Evolutionary conservation across 2,113 vertebrate species (phyloP).

Genomic region (Leucosticte australis): DNA sequence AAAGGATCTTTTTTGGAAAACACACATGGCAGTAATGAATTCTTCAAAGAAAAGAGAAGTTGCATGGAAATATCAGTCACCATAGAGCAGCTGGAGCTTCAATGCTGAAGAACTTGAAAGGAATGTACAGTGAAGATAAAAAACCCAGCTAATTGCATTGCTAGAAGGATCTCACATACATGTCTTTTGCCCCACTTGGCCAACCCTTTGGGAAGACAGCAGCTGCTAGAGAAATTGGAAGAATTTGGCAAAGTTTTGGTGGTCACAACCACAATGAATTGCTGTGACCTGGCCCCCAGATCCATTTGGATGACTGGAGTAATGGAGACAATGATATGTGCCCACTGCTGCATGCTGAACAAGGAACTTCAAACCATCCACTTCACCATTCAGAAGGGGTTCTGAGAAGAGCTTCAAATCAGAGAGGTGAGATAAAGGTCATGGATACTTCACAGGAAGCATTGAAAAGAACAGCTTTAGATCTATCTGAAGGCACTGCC

Average conservation of each 20-base stretch:
- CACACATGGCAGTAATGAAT: not conserved
- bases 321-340: not conserved
- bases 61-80: not conserved
- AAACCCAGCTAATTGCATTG: not conserved
- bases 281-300: not conserved
- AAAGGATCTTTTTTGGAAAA: not conserved
- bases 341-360: not conserved
- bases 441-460: not conserved
- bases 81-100: not conserved
- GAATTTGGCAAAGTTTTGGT: not conserved
- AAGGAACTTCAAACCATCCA: not conserved
- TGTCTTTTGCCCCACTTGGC: not conserved
- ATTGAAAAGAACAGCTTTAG: not conserved
- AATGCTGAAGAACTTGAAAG: not conserved
- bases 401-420: not conserved
- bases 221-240: not conserved
- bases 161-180: not conserved
- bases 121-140: not conserved
- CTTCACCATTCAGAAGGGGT: not conserved
- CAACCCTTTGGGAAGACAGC: not conserved
- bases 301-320: not conserved
- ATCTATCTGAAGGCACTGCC: not conserved
- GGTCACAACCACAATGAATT: not conserved
- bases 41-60: not conserved
- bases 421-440: not conserved